Evolutionary conservation across 2,113 vertebrate genomes (phyloP), one percentile per base, ranked within the genome.

Genomic region (Triplophysa dalaica): DNA sequence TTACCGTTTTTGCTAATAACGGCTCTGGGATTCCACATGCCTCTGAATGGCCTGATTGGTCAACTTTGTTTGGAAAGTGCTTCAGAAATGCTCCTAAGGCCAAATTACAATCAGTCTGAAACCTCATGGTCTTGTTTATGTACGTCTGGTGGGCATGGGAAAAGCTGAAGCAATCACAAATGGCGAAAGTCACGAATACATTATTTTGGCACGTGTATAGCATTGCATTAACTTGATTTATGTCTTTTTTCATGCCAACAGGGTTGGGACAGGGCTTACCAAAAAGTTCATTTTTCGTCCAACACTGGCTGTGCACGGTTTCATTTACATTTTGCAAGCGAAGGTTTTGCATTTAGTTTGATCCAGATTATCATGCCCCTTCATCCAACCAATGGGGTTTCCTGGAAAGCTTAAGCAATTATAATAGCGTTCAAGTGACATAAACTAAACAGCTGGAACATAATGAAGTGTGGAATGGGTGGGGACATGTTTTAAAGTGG

Each of bases 391-490:
- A 64, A 10, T 64, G 77, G 74, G 75, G 80, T 84, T 86, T 82
- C 19, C 9, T 52, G 24, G 13, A 63, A 76, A 62, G 79, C 83
- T 89, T 83, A 88, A 88, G 75, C 80, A 41, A 70, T 88, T 88
- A 80, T 81, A 86, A 89, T 85, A 69, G 83, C 67, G 58, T 87
- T 85, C 52, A 81, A 89, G 79, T 90, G 88, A 92, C 89, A 90
- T 89, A 89, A 91, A 87, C 81, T 54, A 81, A 82, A 85, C 89
- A 92, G 89, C 91, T 91, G 90, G 87, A 88, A 78, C 83, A 87
- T 83, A 84, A 86, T 89, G 89, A 89, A 86, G 87, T 83, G 80
- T 86, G 87, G 79, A 87, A 85, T 70, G 33, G 48, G 61, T 76
- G 68, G 54, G 38, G 26, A 64, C 79, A 41, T 75, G 75, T 87